Conservation (phyloP, 2,888 invertebrate genomes). For the Criorhina ranunculi region DNA sequence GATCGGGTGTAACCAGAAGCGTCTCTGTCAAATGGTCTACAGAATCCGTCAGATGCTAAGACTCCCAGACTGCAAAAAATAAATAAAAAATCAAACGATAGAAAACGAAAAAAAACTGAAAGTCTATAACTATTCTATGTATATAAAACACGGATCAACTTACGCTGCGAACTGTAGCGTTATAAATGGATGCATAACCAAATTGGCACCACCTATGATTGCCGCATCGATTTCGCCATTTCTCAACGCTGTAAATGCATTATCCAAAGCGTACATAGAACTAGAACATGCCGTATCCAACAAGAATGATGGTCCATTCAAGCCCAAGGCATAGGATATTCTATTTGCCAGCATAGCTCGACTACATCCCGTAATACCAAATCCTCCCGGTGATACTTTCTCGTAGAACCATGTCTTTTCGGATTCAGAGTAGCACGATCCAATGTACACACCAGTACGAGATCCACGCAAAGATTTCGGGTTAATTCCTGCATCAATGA, state of each 20-base stretch:
- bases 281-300: slow-evolving; percentile 98
- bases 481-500: slow-evolving; percentile 90
- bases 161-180: slow-evolving; percentile 94
- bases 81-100: background rate
- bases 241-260: slow-evolving; percentile 90
- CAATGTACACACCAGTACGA: slow-evolving; percentile 90
- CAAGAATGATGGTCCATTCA: slow-evolving; percentile 94
- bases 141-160: slow-evolving; percentile 68
- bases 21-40: slow-evolving; percentile 95
- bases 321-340: slow-evolving; percentile 94
- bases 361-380: slow-evolving; percentile 89
- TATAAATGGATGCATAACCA: slow-evolving; percentile 94
- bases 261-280: slow-evolving; percentile 93
- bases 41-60: slow-evolving; percentile 92
- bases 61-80: slow-evolving; percentile 89
- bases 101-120: no score
- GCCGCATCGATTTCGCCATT: slow-evolving; percentile 94
- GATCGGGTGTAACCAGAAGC: slow-evolving; percentile 94
- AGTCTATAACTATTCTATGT: no score
- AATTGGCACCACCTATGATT: slow-evolving; percentile 94
- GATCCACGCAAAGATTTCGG: slow-evolving; percentile 88
- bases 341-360: slow-evolving; percentile 96
- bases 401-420: slow-evolving; percentile 90
- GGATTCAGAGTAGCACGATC: slow-evolving; percentile 89
- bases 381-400: slow-evolving; percentile 86